Evolutionary conservation across 2,888 invertebrate species (phyloP).

Genomic region (Limnephilus marmoratus): DNA sequence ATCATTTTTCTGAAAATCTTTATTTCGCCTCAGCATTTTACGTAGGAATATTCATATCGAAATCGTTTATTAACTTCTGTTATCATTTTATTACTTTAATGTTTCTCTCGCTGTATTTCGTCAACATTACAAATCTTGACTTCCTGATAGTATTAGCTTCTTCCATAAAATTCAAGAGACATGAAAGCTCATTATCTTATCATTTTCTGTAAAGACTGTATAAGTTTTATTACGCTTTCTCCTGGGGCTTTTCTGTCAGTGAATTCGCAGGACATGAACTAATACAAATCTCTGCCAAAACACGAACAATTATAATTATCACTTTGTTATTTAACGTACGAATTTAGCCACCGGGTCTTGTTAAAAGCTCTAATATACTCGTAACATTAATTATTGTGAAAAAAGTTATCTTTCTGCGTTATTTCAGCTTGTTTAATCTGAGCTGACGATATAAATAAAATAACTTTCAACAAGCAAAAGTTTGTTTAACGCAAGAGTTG

Average conservation of each 20-base stretch:
- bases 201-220: background rate
- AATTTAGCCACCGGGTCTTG: background rate
- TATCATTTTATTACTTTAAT: background rate
- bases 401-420: background rate
- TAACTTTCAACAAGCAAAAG: background rate
- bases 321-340: background rate
- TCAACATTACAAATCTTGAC: background rate
- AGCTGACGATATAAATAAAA: background rate
- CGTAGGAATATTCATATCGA: background rate
- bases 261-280: background rate
- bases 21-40: background rate
- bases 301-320: background rate
- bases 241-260: background rate
- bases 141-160: background rate
- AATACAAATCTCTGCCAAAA: background rate
- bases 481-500: constrained; percentile 12
- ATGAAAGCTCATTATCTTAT: background rate
- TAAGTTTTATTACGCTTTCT: background rate
- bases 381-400: background rate
- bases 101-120: background rate
- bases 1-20: background rate
- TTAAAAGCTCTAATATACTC: background rate
- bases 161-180: background rate
- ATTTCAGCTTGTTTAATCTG: background rate
- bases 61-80: background rate